Percentiles rank a stretch among this genome's conserved stretches.
These are phyloP conservation scores for Threskiornis aethiopicus DNA, from an alignment of 2,797 vertebrate species.

Conservation along the genomic window DNA sequence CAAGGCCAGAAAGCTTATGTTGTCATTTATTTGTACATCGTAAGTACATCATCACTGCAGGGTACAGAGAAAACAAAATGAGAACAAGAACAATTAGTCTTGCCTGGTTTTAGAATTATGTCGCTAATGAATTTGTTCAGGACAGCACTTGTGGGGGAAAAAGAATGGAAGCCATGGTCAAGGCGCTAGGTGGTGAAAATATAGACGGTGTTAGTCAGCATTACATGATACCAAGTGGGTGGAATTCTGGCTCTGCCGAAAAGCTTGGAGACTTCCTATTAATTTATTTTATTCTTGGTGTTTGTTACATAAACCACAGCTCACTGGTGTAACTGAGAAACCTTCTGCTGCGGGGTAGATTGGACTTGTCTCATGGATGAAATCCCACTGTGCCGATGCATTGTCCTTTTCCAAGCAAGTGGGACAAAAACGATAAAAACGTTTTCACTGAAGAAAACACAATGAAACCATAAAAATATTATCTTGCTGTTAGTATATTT, in stretches of 20 bases:
- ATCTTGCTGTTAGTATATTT: not conserved
- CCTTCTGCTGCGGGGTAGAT: not conserved
- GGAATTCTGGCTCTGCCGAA: not conserved
- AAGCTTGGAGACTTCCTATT: not conserved
- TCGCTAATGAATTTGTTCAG: not conserved
- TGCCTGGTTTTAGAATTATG: not conserved
- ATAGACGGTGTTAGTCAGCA: not conserved
- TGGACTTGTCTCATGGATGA: not conserved
- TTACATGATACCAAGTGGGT: not conserved
- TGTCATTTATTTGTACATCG: not conserved
- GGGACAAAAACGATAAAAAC: not conserved
- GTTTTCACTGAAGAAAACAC: not conserved
- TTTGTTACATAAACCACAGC: not conserved
- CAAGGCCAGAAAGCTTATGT: not conserved
- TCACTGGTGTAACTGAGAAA: not conserved
- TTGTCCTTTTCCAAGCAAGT: not conserved
- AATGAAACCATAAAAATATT: not conserved
- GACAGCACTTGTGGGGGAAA: accelerated
- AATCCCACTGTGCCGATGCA: not conserved
- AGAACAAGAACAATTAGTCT: not conserved
- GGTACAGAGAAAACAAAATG: not conserved
- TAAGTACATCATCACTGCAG: not conserved
- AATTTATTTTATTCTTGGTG: not conserved
- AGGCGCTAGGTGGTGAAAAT: not conserved
- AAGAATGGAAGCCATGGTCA: not conserved